phyloP scores from a whole-genome alignment of 2,797 vertebrate species.

The Anguilla megastoma region DNA sequence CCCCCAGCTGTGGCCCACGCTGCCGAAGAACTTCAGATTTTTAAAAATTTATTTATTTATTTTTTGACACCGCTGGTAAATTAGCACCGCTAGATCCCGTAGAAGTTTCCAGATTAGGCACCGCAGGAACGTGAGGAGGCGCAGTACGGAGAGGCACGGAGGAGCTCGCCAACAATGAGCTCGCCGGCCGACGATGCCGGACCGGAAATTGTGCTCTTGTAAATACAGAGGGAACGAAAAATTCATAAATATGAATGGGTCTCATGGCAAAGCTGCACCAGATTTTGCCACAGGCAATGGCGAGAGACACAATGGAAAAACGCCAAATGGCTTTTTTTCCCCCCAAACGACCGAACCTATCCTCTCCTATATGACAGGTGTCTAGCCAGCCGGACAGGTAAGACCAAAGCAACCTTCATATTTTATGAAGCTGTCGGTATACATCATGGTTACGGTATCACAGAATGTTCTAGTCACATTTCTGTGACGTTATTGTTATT shows the following conservation, averaged over 20 bases:
- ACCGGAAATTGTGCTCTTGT: too few relatives aligned
- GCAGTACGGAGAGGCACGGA: background rate
- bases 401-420: background rate
- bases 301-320: background rate
- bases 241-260: background rate
- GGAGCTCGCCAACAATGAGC: background rate
- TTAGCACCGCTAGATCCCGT: background rate
- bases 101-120: background rate
- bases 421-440: background rate
- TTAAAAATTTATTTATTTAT: background rate
- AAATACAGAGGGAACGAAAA: background rate
- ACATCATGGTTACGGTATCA: background rate
- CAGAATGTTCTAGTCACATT: background rate
- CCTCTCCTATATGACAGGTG: background rate
- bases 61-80: background rate
- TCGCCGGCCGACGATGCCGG: background rate
- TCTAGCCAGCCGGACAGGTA: background rate
- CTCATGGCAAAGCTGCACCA: background rate
- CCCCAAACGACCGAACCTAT: background rate
- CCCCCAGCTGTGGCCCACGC: conserved; percentile 56
- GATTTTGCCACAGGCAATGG: background rate
- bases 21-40: background rate
- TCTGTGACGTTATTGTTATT: background rate
- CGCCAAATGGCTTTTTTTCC: background rate
- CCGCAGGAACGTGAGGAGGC: background rate